These are phyloP conservation scores for Globodera ellingtonae DNA, from an alignment of 1,140 invertebrate species.

Conservation along the genomic window DNA sequence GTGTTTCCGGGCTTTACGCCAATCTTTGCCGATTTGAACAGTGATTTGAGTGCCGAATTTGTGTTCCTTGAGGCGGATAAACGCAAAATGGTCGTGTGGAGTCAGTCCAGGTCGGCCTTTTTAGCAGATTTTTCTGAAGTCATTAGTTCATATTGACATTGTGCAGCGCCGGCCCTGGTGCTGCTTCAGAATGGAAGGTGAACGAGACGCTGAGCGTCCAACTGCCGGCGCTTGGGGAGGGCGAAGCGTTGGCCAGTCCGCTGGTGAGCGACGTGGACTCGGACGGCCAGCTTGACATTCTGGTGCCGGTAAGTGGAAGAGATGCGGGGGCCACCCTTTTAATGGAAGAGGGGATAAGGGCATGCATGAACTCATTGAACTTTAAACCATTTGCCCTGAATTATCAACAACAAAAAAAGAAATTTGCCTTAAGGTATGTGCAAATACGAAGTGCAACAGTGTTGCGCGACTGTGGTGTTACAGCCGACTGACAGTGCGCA, in stretches of 20 bases:
- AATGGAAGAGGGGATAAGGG: too few relatives aligned
- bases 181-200: conserved; percentile 31
- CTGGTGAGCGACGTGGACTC: conserved; percentile 58
- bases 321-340: conserved; percentile 27
- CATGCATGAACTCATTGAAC: too few relatives aligned
- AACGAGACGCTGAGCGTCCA: conserved; percentile 29
- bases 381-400: too few relatives aligned
- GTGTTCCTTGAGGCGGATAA: conserved; percentile 47
- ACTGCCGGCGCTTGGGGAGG: conserved; percentile 38
- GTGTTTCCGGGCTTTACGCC: conserved; percentile 46
- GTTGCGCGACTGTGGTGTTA: conserved; percentile 23
- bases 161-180: neutral
- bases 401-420: too few relatives aligned
- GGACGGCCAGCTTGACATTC: conserved; percentile 53
- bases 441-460: conserved; percentile 34
- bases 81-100: conserved; percentile 46
- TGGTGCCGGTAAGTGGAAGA: conserved; percentile 49
- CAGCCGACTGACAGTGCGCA: neutral
- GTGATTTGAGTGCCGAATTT: conserved; percentile 57
- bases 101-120: conserved; percentile 7
- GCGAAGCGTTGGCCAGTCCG: conserved; percentile 46
- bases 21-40: conserved; percentile 54
- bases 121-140: neutral
- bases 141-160: neutral
- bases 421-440: conserved; percentile 28